These are phyloP conservation scores for Argyrosomus japonicus DNA, from an alignment of 2,113 vertebrate species.

Conservation along the genomic window DNA sequence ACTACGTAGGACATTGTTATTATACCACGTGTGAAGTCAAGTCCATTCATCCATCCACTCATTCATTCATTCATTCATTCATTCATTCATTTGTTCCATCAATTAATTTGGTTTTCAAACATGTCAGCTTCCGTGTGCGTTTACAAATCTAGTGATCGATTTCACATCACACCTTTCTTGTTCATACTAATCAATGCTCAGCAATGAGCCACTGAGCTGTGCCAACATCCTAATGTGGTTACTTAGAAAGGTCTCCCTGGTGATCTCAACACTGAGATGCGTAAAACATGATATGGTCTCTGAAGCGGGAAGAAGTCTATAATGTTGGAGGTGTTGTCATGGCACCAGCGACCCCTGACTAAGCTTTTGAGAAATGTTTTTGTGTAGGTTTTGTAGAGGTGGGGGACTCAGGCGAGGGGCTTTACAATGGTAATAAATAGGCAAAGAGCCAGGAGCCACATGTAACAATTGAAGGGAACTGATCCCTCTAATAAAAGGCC, in stretches of 20 bases:
- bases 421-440: slow-evolving; percentile 74
- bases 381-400: slow-evolving; percentile 57
- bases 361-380: slow-evolving; percentile 71
- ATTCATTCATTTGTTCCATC: background rate
- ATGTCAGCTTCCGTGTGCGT: background rate
- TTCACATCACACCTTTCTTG: background rate
- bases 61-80: too few species aligned
- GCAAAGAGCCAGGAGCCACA: slow-evolving; percentile 52
- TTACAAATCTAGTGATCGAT: background rate
- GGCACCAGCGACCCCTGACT: slow-evolving; percentile 56
- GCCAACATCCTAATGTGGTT: background rate
- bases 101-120: background rate
- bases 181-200: background rate
- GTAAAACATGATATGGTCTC: slow-evolving; percentile 40
- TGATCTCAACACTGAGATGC: slow-evolving; percentile 28
- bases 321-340: slow-evolving; percentile 67
- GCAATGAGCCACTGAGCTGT: background rate
- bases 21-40: slow-evolving; percentile 34
- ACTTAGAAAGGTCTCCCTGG: slow-evolving; percentile 24
- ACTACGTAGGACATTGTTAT: background rate
- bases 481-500: slow-evolving; percentile 52
- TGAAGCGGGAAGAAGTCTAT: slow-evolving; percentile 48
- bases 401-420: slow-evolving; percentile 34
- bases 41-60: too few species aligned
- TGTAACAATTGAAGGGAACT: slow-evolving; percentile 59